A percentile compares a stretch with the other conserved stretches of the same genome.
Evolutionary conservation across 2,888 invertebrate genomes (phyloP).

Genomic region (Melinaea marsaeus): DNA sequence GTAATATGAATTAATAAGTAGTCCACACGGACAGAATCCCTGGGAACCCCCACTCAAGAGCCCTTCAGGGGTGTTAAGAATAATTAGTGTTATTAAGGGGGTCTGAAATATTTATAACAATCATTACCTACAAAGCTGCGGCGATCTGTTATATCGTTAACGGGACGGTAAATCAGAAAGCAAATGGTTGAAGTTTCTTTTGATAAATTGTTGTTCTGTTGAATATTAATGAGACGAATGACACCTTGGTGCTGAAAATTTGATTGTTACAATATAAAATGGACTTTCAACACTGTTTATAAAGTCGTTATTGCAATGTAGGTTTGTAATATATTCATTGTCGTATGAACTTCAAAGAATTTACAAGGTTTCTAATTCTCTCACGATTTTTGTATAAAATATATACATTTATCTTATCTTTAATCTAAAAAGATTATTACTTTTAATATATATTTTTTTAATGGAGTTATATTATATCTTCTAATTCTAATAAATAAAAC

Average conservation of each 20-base stretch:
- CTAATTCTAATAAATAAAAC: too few species aligned
- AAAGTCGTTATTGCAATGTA: neutral
- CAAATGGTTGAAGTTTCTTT: conserved; percentile 15
- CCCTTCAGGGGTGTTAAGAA: too few species aligned
- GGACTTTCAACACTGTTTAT: neutral
- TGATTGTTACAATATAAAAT: neutral
- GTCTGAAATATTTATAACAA: conserved; percentile 3
- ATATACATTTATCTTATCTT: conserved; percentile 12
- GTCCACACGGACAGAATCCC: too few species aligned
- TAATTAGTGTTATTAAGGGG: neutral
- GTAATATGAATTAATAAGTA: too few species aligned
- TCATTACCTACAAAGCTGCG: neutral
- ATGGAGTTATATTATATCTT: too few species aligned
- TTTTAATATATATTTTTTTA: too few species aligned
- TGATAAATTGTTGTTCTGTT: conserved; percentile 20
- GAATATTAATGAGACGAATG: conserved; percentile 23
- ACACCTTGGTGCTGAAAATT: conserved; percentile 9
- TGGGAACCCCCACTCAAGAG: too few species aligned
- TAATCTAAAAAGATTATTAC: conserved; percentile 6
- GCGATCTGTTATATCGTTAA: conserved; percentile 3
- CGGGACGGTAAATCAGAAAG: conserved; percentile 11
- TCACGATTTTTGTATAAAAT: conserved; percentile 15
- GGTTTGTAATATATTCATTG: neutral
- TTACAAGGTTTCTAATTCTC: conserved; percentile 20
- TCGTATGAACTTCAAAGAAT: conserved; percentile 9